phyloP scores from a whole-genome alignment of 2,888 invertebrate species.

The Disparrhopalites patrizii region DNA sequence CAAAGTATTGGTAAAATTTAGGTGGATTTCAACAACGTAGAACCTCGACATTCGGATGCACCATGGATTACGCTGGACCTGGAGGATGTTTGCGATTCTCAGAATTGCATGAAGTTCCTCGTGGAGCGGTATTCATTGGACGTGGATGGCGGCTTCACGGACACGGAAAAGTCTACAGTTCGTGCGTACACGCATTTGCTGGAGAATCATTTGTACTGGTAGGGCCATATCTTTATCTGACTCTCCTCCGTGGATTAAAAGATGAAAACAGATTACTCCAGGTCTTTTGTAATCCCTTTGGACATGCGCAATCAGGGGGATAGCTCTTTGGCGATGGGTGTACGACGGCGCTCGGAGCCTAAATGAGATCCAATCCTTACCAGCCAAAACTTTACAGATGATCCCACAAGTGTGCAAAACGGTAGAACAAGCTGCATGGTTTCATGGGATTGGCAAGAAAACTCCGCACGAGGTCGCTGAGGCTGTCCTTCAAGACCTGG shows the following conservation, averaged over 20 bases:
- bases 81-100: slow-evolving; percentile 42
- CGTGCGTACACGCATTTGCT: slow-evolving; percentile 41
- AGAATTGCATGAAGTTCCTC: slow-evolving; percentile 36
- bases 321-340: slow-evolving; percentile 46
- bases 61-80: slow-evolving; percentile 41
- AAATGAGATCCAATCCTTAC: slow-evolving; percentile 39
- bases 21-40: slow-evolving; percentile 35
- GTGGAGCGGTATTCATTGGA: slow-evolving; percentile 31
- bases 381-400: slow-evolving; percentile 32
- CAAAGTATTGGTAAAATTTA: no score
- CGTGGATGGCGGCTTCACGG: slow-evolving; percentile 16
- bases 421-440: slow-evolving; percentile 42
- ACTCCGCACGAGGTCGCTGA: slow-evolving; percentile 37
- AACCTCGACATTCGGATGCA: slow-evolving; percentile 33
- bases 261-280: no score
- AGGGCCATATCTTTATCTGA: background rate
- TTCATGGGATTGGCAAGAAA: slow-evolving; percentile 45
- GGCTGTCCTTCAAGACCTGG: slow-evolving; percentile 32
- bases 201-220: slow-evolving; percentile 47
- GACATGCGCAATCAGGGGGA: slow-evolving; percentile 32
- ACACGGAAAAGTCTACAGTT: slow-evolving; percentile 28
- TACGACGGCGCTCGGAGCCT: slow-evolving; percentile 41
- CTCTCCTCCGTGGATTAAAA: background rate
- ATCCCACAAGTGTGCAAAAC: slow-evolving; percentile 42
- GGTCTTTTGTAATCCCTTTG: background rate